Evolutionary conservation across 1,140 invertebrate genomes (phyloP), one percentile per base, ranked within the genome.

Genomic region (Lysiphlebus fabarum): DNA sequence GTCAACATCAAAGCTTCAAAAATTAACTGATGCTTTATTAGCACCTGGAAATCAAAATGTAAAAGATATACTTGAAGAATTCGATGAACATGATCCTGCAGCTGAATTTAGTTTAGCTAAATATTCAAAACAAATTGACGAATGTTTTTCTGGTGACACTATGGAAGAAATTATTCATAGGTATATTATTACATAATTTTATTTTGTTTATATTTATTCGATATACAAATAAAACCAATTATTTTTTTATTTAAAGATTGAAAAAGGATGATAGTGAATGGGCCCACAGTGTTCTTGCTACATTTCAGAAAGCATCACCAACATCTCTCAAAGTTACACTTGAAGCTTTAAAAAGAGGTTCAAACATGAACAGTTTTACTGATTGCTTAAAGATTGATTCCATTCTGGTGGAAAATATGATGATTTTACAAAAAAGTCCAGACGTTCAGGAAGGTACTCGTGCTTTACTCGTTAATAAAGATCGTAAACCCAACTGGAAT

Each of bases 381-480:
- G 91, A 99, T 63, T 94, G 91, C 73, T 83, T 99, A 4, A 84
- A 86, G 58, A 94, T 96, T 86, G 97, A 99, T 79, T 96, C 90
- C 70, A 84, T 94, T 61, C 73, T 99, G 38, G 87, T 87, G 65
- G 87, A 78, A 71, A 84, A 77, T 74, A 86, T 83, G 74, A 83
- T 17, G 3, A 17, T 17, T 1, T 3, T 84, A 60, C 72, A 75
- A 17, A 86, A 81, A 75, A 73, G 69, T 9, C 85, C 89, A 60
- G 96, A 99, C 76, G 99, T 99, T 76, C 90, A 87, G 76, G 96
- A 99, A 86, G 96, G 91, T 53, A 94, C 98, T 5, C 82, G 95
- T 70, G 95, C 96, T 65, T 81, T 98, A 12, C 80, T 99, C 7
- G 87, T 98, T 40, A 95, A 98, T 71, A 98, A 97, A 82, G 95